Evolutionary conservation across 1,140 invertebrate species (phyloP).

Genomic region (Neelides sp.): DNA sequence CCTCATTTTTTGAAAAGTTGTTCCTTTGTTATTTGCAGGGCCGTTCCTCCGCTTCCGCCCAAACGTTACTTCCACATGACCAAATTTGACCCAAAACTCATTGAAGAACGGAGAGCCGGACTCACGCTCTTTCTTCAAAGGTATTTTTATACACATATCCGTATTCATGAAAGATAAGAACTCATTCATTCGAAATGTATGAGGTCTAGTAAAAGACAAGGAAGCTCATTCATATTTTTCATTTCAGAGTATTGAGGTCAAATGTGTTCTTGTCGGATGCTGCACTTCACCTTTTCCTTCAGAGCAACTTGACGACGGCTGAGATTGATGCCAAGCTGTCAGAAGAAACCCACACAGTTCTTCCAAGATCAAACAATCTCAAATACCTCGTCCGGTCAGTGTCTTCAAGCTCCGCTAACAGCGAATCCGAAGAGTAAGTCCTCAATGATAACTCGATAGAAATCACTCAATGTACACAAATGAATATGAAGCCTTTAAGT

Average conservation of each 20-base stretch:
- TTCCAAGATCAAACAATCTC: background rate
- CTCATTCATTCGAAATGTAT: background rate
- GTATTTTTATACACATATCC: slow-evolving; percentile 4
- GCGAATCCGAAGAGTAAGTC: no score
- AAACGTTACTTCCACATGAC: slow-evolving; percentile 20
- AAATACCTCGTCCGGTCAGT: no score
- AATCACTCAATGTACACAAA: no score
- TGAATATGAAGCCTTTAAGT: no score
- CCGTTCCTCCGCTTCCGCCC: slow-evolving; percentile 28
- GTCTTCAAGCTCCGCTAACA: no score
- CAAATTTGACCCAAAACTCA: slow-evolving; percentile 26
- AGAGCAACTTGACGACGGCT: slow-evolving; percentile 18
- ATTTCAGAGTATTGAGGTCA: slow-evolving; percentile 25
- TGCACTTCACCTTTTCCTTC: slow-evolving; percentile 28
- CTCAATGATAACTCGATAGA: no score
- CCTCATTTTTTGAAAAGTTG: slow-evolving; percentile 1
- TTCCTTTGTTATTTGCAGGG: slow-evolving; percentile 10
- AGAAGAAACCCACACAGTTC: slow-evolving; percentile 11
- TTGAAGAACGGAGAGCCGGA: slow-evolving; percentile 19
- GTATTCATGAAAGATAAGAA: background rate
- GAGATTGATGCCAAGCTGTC: slow-evolving; percentile 21
- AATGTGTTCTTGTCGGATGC: slow-evolving; percentile 26
- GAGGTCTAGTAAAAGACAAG: background rate
- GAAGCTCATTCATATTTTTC: background rate
- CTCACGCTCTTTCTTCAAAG: slow-evolving; percentile 28